A percentile compares a stretch with the other conserved stretches of the same genome.
Conservation (phyloP, 2,888 invertebrate species). For the Mythimna vitellina region DNA sequence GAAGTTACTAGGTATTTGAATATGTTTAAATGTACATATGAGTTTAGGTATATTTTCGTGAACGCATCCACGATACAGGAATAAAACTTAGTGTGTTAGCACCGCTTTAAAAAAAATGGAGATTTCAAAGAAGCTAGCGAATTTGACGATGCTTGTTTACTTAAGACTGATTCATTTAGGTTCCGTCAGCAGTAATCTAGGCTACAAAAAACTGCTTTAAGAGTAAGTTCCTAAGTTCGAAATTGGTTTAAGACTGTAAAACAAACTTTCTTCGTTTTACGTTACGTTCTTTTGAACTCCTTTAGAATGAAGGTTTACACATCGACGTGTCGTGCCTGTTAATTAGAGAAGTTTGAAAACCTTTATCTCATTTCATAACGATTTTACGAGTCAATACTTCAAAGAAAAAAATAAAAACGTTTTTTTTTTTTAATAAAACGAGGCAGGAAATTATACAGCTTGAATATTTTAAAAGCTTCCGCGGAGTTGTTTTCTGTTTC, state of each 20-base stretch:
- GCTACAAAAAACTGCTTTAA: conserved; percentile 16
- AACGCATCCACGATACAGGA: too few species aligned
- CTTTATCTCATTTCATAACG: background rate
- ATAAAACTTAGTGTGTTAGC: too few species aligned
- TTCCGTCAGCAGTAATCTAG: background rate
- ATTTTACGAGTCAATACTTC: background rate
- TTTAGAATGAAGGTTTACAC: conserved; percentile 44
- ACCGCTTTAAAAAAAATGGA: too few species aligned
- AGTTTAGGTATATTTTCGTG: too few species aligned
- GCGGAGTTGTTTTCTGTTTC: conserved; percentile 3
- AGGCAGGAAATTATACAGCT: conserved; percentile 6
- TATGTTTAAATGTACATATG: background rate
- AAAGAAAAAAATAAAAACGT: background rate
- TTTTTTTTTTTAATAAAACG: conserved; percentile 1
- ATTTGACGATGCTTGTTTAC: background rate
- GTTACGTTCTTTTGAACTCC: conserved; percentile 22
- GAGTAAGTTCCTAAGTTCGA: conserved; percentile 6
- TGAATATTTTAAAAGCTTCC: conserved; percentile 24
- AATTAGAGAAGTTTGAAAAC: conserved; percentile 13
- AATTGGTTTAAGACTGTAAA: conserved; percentile 32
- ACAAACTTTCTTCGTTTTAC: conserved; percentile 9
- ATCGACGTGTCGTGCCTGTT: conserved; percentile 15
- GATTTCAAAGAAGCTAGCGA: background rate
- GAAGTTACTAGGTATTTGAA: background rate
- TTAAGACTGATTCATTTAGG: background rate